These are phyloP conservation scores for Tipula unca DNA, from an alignment of 2,888 invertebrate species.

Conservation along the genomic window DNA sequence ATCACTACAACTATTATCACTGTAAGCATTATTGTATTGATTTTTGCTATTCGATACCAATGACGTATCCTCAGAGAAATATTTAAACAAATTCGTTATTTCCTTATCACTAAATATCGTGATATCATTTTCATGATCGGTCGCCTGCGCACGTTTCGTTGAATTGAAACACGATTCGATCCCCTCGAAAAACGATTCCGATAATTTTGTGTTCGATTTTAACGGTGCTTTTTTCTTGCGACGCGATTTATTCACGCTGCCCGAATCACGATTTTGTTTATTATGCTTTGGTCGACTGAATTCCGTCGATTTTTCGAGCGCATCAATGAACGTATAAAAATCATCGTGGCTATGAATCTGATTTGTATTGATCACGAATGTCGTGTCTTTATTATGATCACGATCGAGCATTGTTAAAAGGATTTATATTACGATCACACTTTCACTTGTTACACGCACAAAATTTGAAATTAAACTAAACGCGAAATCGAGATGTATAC, in stretches of 20 bases:
- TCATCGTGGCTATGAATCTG: background rate
- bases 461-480: background rate
- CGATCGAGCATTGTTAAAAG: background rate
- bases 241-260: background rate
- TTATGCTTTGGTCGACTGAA: background rate
- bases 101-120: background rate
- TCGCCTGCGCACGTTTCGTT: background rate
- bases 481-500: background rate
- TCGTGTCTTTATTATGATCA: background rate
- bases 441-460: background rate
- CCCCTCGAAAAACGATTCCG: slow-evolving; percentile 8
- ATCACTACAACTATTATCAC: background rate
- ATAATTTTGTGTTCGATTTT: background rate
- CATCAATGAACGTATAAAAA: background rate
- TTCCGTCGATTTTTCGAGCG: background rate
- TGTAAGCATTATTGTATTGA: background rate
- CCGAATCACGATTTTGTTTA: background rate
- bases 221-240: background rate
- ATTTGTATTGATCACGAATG: background rate
- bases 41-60: background rate
- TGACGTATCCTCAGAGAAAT: background rate
- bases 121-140: background rate
- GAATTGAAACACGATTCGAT: background rate
- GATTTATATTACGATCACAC: background rate
- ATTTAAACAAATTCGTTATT: background rate